Conservation (phyloP, 2,797 vertebrate genomes). For the Periparus ater region DNA sequence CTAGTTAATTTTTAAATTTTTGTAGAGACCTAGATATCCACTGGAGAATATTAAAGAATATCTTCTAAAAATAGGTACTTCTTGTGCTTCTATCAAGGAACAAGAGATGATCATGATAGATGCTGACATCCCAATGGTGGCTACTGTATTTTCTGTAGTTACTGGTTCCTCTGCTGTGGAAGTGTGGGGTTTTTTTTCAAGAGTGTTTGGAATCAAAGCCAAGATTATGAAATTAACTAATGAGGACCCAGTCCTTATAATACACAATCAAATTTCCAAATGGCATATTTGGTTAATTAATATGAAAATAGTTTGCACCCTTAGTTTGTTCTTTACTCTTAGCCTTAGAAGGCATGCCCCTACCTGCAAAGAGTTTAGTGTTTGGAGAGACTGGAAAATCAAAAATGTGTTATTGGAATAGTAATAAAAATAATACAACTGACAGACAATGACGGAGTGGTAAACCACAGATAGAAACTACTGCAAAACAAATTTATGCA, state of each 20-base stretch:
- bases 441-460: slow-evolving; percentile 57
- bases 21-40: not conserved
- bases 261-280: slow-evolving; percentile 51
- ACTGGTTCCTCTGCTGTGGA: slow-evolving; percentile 14
- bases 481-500: slow-evolving; percentile 61
- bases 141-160: not conserved
- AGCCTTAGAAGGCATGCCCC: slow-evolving; percentile 11
- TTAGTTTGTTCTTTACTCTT: slow-evolving; percentile 22
- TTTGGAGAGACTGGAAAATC: slow-evolving; percentile 17
- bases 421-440: slow-evolving; percentile 51
- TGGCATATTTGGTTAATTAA: slow-evolving; percentile 4
- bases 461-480: slow-evolving; percentile 40
- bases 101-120: not conserved
- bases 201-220: slow-evolving; percentile 12
- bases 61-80: not conserved
- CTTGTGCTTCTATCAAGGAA: not conserved
- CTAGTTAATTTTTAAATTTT: not conserved
- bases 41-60: not conserved
- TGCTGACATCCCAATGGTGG: not conserved
- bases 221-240: slow-evolving; percentile 44
- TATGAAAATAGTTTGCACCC: not conserved
- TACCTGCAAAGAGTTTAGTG: slow-evolving; percentile 7
- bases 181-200: not conserved
- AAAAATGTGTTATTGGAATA: slow-evolving; percentile 21
- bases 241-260: not conserved